A percentile compares a stretch with the other conserved stretches of the same genome.
These are phyloP conservation scores for Dermochelys coriacea DNA, from an alignment of 2,797 vertebrate species.

Conservation along the genomic window DNA sequence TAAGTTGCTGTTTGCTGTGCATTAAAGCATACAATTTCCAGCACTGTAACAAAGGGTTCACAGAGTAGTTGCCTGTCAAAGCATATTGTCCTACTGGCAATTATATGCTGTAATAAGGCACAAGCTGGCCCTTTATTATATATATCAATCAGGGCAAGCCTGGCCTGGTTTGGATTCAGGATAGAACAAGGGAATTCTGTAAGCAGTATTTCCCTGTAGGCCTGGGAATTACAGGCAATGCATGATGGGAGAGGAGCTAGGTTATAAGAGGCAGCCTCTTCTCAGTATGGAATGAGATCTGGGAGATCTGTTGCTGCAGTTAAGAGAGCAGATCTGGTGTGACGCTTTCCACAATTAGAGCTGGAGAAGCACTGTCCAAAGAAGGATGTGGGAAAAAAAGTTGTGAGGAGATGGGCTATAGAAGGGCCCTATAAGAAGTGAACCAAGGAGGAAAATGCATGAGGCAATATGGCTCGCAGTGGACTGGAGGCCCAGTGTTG, in stretches of 20 bases:
- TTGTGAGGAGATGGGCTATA: neutral
- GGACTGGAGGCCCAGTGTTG: no score
- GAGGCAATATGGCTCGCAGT: no score
- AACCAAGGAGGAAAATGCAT: no score
- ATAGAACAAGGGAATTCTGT: neutral
- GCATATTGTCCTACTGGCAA: neutral
- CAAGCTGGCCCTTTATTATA: no score
- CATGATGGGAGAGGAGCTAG: neutral
- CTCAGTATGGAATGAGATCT: neutral
- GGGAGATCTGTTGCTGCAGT: neutral
- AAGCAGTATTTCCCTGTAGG: neutral
- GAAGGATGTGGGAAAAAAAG: neutral
- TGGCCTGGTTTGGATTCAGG: neutral
- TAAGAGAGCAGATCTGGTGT: neutral
- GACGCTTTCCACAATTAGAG: neutral
- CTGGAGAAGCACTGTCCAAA: neutral
- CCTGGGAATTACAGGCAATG: neutral
- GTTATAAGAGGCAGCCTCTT: neutral
- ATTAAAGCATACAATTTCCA: neutral
- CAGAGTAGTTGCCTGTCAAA: neutral
- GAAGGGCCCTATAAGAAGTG: neutral
- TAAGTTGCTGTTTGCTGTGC: rapidly evolving
- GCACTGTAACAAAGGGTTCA: neutral
- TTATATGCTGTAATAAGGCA: no score
- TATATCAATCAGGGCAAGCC: rapidly evolving